Evolutionary conservation across 2,888 invertebrate genomes (phyloP).

Genomic region (Idaea dimidiata): DNA sequence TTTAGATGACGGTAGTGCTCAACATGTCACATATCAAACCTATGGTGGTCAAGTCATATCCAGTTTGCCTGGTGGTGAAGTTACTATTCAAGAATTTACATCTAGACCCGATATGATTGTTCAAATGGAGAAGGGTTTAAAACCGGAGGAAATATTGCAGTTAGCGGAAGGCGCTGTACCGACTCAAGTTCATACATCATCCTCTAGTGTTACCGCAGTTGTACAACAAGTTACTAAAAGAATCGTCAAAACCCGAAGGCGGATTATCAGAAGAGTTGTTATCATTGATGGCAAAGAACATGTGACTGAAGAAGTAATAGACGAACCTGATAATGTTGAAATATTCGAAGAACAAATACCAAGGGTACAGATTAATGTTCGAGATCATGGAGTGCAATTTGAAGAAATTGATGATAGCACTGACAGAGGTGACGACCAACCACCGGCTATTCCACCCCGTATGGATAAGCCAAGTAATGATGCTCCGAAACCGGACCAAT

Average conservation of each 20-base stretch:
- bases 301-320: conserved; percentile 90
- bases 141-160: conserved; percentile 72
- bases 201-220: conserved; percentile 88
- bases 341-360: conserved; percentile 87
- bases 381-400: conserved; percentile 74
- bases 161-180: conserved; percentile 63
- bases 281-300: conserved; percentile 92
- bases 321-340: conserved; percentile 90
- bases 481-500: conserved; percentile 27
- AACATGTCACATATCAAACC: conserved; percentile 82
- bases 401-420: conserved; percentile 51
- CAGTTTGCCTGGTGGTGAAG: conserved; percentile 82
- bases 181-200: conserved; percentile 80
- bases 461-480: conserved; percentile 23
- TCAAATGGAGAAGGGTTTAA: conserved; percentile 77
- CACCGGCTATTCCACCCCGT: conserved; percentile 37
- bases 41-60: conserved; percentile 84
- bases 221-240: conserved; percentile 91
- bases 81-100: conserved; percentile 84
- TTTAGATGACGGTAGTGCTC: conserved; percentile 82
- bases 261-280: conserved; percentile 87
- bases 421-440: conserved; percentile 38
- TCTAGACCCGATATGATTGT: conserved; percentile 82
- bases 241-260: conserved; percentile 87
- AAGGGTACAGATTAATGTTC: conserved; percentile 84